Conservation (phyloP, 2,888 invertebrate species). For the Petrophora chlorosata region DNA sequence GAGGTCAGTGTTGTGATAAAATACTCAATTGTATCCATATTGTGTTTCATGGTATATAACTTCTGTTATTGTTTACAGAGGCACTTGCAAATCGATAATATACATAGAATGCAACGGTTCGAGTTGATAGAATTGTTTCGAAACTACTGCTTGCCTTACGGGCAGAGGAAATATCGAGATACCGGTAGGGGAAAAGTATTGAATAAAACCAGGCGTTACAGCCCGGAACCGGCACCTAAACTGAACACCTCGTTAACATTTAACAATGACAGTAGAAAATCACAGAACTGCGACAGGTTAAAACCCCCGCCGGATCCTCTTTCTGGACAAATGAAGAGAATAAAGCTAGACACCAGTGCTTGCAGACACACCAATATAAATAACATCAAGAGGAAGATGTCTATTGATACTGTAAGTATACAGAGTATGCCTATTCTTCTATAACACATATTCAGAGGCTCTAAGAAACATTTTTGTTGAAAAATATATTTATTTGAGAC, state of each 20-base stretch:
- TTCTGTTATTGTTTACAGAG: too few species aligned
- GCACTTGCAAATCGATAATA: conserved; percentile 59
- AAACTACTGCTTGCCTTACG: conserved; percentile 73
- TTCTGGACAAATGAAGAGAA: conserved; percentile 68
- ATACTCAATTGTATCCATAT: background rate
- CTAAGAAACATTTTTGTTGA: too few species aligned
- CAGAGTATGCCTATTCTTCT: too few species aligned
- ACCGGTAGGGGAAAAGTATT: conserved; percentile 67
- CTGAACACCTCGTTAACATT: conserved; percentile 33
- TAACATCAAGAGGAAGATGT: conserved; percentile 63
- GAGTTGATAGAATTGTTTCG: conserved; percentile 72
- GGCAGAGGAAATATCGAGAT: conserved; percentile 73
- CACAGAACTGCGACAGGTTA: conserved; percentile 50
- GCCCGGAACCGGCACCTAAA: conserved; percentile 51
- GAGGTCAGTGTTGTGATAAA: conserved; percentile 54
- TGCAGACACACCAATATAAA: conserved; percentile 33
- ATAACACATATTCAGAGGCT: too few species aligned
- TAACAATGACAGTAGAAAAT: conserved; percentile 40
- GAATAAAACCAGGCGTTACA: conserved; percentile 60
- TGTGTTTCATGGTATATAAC: background rate
- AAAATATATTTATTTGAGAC: too few species aligned
- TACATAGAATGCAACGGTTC: conserved; percentile 59
- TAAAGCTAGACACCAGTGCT: conserved; percentile 59
- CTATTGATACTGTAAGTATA: conserved; percentile 61
- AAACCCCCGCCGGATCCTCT: conserved; percentile 68